phyloP scores from a whole-genome alignment of 2,888 invertebrate genomes.

The Allophyes oxyacanthae region DNA sequence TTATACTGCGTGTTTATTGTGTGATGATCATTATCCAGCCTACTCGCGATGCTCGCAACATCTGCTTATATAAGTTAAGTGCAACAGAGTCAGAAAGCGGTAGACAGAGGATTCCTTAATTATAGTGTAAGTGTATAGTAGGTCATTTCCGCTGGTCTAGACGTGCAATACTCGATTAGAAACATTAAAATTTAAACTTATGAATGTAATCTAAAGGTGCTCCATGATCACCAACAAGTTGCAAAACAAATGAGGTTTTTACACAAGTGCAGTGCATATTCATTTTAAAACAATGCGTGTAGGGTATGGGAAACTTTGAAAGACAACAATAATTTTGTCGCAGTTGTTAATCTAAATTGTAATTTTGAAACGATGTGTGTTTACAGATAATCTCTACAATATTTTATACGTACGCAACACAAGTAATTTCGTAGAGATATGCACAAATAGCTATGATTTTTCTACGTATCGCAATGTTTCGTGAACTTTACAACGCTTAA shows the following conservation, averaged over 20 bases:
- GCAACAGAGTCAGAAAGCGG: constrained; percentile 31
- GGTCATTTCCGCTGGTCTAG: constrained; percentile 49
- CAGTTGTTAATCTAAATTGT: constrained; percentile 72
- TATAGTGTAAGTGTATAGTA: constrained; percentile 34
- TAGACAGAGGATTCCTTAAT: constrained; percentile 44
- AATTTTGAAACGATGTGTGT: constrained; percentile 72
- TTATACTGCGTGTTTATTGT: constrained; percentile 47
- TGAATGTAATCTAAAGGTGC: constrained; percentile 23
- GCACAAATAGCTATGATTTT: not conserved
- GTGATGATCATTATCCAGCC: constrained; percentile 44
- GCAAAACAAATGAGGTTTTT: constrained; percentile 79
- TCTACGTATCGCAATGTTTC: constrained; percentile 16
- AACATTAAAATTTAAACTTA: constrained; percentile 44
- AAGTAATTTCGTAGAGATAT: constrained; percentile 1
- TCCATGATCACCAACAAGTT: constrained; percentile 52
- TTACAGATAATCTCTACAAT: constrained; percentile 47
- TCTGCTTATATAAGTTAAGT: constrained; percentile 47
- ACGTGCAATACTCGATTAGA: constrained; percentile 55
- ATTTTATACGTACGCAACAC: constrained; percentile 17
- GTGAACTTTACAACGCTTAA: constrained; percentile 38
- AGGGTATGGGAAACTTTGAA: constrained; percentile 80
- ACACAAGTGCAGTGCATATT: constrained; percentile 75
- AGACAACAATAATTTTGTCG: constrained; percentile 69
- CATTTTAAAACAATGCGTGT: constrained; percentile 74
- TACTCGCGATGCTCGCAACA: constrained; percentile 41